Evolutionary conservation across 2,797 vertebrate genomes (phyloP).

Genomic region (Scarus forsteni): DNA sequence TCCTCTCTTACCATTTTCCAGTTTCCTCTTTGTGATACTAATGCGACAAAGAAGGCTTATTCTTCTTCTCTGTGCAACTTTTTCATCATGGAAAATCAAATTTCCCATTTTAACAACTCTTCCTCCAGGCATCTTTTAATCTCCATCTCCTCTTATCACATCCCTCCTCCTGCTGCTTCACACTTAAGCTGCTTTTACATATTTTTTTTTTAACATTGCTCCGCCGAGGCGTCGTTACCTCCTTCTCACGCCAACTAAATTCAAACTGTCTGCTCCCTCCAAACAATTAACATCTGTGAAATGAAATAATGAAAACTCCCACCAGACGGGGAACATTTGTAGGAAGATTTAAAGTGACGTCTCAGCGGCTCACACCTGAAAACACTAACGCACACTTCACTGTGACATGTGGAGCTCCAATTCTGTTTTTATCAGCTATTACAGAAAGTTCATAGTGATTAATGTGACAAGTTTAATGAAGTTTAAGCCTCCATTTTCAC

Average conservation of each 20-base stretch:
- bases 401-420: background rate
- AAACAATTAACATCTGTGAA: conserved; percentile 27
- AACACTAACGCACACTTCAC: background rate
- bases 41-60: no score
- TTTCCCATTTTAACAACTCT: background rate
- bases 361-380: background rate
- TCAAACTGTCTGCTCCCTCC: conserved; percentile 13
- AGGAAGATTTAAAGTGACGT: background rate
- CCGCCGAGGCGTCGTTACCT: background rate
- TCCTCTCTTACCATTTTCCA: no score
- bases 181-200: background rate
- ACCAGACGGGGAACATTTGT: background rate
- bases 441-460: background rate
- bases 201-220: background rate
- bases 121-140: background rate
- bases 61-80: no score
- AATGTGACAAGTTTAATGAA: background rate
- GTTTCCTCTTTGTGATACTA: no score
- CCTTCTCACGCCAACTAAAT: background rate
- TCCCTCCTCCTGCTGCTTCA: conserved; percentile 9
- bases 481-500: background rate
- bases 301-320: conserved; percentile 29
- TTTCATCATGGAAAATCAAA: background rate
- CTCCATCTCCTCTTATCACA: conserved; percentile 11
- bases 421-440: background rate